Conservation (phyloP, 2,113 vertebrate species). For the Phyllostomus hastatus region DNA sequence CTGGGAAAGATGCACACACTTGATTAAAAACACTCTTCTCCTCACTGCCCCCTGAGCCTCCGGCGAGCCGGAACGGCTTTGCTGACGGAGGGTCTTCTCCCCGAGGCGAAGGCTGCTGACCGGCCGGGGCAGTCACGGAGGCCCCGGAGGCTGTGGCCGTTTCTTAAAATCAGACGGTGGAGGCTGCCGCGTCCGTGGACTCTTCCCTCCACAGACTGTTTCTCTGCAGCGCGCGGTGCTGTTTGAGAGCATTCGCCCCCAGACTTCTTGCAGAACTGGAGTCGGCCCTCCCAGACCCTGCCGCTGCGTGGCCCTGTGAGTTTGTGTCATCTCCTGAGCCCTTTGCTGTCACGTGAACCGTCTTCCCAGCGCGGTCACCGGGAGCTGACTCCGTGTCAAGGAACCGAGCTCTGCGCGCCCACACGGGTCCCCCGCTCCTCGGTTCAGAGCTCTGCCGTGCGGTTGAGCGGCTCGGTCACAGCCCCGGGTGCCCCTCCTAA, state of each 20-base stretch:
- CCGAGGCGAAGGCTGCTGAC: background rate
- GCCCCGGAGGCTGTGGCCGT: background rate
- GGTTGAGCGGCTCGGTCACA: background rate
- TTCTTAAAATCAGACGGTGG: background rate
- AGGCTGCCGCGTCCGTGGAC: fast-evolving
- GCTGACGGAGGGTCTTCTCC: no score
- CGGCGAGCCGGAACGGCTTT: no score
- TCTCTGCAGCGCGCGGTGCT: background rate
- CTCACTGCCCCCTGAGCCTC: no score
- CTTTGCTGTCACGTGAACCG: background rate
- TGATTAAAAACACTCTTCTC: no score
- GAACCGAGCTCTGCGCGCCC: background rate
- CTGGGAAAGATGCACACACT: no score
- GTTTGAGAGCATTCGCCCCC: background rate
- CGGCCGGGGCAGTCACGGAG: background rate
- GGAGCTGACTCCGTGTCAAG: background rate
- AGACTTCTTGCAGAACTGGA: background rate
- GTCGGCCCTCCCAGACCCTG: background rate
- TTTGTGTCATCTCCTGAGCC: background rate
- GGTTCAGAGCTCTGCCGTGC: background rate
- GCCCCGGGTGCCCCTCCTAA: no score
- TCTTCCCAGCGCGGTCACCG: background rate
- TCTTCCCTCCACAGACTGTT: background rate
- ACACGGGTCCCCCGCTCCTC: background rate
- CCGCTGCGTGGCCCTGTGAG: background rate